Percentiles rank a stretch among this genome's conserved stretches.
These are phyloP conservation scores for Limnothrissa miodon DNA, from an alignment of 2,113 vertebrate species.

Conservation along the genomic window DNA sequence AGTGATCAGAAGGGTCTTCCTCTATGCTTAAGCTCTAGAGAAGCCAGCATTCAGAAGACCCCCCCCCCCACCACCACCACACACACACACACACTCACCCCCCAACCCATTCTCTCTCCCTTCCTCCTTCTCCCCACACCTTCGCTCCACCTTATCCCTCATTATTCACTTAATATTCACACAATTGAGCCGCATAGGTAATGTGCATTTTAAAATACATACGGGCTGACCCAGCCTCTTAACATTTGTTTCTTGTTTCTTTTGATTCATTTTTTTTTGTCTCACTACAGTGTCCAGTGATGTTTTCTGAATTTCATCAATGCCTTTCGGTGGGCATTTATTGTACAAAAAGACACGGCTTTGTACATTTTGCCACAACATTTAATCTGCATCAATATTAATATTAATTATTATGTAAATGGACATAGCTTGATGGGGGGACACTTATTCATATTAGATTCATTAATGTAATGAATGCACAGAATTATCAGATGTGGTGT, in stretches of 20 bases:
- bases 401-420: conserved; percentile 76
- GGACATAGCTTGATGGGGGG: conserved; percentile 55
- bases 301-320: conserved; percentile 21
- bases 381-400: conserved; percentile 58
- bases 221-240: background rate
- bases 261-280: conserved; percentile 14
- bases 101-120: no score
- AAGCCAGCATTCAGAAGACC: background rate
- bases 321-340: conserved; percentile 5
- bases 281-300: conserved; percentile 15
- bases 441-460: conserved; percentile 71
- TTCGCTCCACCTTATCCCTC: background rate
- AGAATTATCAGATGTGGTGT: conserved; percentile 65
- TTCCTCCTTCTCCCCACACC: background rate
- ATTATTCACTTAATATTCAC: background rate
- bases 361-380: conserved; percentile 30
- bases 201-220: conserved; percentile 14
- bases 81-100: no score
- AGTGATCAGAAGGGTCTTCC: background rate
- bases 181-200: conserved; percentile 19
- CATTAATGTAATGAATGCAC: conserved; percentile 75
- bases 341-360: conserved; percentile 21
- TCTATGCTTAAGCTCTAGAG: background rate
- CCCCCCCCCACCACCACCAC: no score
- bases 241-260: conserved; percentile 20